These are phyloP conservation scores for Drosophila littoralis DNA, from an alignment of 1,140 invertebrate genomes.

Conservation along the genomic window DNA sequence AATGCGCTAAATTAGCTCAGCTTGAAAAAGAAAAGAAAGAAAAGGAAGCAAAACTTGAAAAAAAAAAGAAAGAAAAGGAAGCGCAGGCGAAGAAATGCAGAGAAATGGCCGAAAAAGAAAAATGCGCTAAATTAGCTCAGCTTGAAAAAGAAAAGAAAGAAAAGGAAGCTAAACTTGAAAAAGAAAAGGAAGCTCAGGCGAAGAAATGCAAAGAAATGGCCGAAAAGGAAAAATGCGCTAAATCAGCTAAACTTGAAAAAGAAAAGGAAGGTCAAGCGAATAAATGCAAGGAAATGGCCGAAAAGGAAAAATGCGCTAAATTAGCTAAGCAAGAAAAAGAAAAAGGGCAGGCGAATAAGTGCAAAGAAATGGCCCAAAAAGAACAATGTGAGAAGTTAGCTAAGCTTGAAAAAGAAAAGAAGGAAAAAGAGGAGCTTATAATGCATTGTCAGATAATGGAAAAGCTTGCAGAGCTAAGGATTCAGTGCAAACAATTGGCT, in stretches of 20 bases:
- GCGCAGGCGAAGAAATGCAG: too few species aligned
- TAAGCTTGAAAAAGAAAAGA: too few species aligned
- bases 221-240: too few species aligned
- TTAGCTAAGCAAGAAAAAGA: slow-evolving; percentile 15
- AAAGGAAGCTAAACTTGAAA: too few species aligned
- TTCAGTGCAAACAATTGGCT: slow-evolving; percentile 9
- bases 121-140: too few species aligned
- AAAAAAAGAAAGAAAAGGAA: background rate
- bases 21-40: background rate
- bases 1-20: background rate
- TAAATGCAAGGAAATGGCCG: background rate
- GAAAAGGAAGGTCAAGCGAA: background rate
- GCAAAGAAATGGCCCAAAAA: too few species aligned
- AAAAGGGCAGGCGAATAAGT: background rate
- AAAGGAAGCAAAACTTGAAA: background rate
- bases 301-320: slow-evolving; percentile 6
- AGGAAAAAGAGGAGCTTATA: background rate
- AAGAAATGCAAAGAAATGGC: too few species aligned
- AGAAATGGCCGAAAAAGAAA: too few species aligned
- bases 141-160: too few species aligned
- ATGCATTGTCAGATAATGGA: background rate
- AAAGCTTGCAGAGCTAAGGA: background rate
- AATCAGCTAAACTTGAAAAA: too few species aligned
- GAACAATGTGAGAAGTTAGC: background rate
- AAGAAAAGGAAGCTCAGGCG: too few species aligned